Base-by-base conservation (phyloP, 2,888 invertebrate genomes). In the Drosophila prostipennis region DNA sequence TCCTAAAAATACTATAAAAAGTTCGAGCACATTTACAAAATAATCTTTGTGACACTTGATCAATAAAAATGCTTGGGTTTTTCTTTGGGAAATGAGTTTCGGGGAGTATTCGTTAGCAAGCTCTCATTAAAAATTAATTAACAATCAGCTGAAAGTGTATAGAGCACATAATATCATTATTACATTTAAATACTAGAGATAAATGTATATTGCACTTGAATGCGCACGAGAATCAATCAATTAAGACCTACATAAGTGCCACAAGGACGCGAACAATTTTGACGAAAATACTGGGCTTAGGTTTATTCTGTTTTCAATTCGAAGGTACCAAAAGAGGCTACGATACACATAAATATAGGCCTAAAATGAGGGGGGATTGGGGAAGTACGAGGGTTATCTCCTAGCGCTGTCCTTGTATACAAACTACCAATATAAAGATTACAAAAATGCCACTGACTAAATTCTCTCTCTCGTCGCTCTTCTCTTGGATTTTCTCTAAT, bases 81-180 rank as follows among this genome's bases (percentile, higher is more conserved):
- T 37, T 70, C 73, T 72, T 71, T 71, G 70, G 72, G 23, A 57
- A 72, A 51, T 72, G 36, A 39, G 36, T n/a, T 63, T 13, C 29
- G 14, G 34, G 67, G 54, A 71, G 78, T 74, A 76, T 76, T 78
- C 78, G 71, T 76, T 78, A 74, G 78, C 79, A 81, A 81, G 82
- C 59, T 81, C 68, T 85, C 58, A 76, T 79, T 82, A 79, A 77
- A 82, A 87, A 82, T 87, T 87, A 82, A 87, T 87, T 87, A 82
- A 82, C 82, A 82, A 84, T 63, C 55, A 56, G 51, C 64, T 46
- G 71, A 71, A 71, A 51, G 37, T 55, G 63, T 72, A 52, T 46
- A 58, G 65, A 72, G 72, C 58, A 73, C 64, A 65, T 72, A 58
- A 76, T 85, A 79, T 81, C 63, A 69, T 81, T 56, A 53, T 49